Base-by-base conservation (phyloP, 2,797 vertebrate species). In the Arctocebus calabarensis region DNA sequence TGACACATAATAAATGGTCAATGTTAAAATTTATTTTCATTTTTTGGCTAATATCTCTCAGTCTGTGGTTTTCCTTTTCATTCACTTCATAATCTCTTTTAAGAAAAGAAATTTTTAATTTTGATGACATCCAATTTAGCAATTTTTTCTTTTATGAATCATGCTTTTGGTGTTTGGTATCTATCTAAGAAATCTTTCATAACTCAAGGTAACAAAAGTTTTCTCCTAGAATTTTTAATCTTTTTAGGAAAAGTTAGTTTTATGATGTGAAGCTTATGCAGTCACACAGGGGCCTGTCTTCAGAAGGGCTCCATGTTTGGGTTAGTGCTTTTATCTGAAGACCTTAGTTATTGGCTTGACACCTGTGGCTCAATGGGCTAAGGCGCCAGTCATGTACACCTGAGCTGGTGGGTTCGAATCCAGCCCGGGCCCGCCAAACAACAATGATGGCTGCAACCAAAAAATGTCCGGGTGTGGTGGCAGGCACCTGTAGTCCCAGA, bases 61-160 rank as follows among this genome's bases (percentile, higher is more conserved):
- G 20, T 68, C 61, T 68, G n/a, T 90, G 37, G 25, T 19, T 91
- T 92, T 4, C 62, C 23, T 88, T 97, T 95, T 87, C 17, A 37
- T 93, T 93, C 48, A 84, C 32, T 86, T 79, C 40, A 23, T 1
- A 14, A 27, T 95, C 57, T 85, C 57, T 68, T 86, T 83, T 43
- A 34, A 92, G 84, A 91, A 9, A 52, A 52, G 52, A 71, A 73
- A 16, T 61, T 91, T 95, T 85, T 57, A 25, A 81, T 77, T 85
- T 84, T 85, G 45, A 84, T 87, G 13, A 61, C 37, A 37, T 79
- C 57, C 74, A 84, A 2, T 89, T 64, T 84, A 84, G 62, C 55
- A 77, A 3, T 95, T 84, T 86, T 52, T 94, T 83, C n/a, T 62
- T 74, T 68, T 79, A 66, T 57, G 45, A 11, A 34, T 85, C 9